Conservation (phyloP, 2,888 invertebrate genomes). For the Eupithecia vulgata region DNA sequence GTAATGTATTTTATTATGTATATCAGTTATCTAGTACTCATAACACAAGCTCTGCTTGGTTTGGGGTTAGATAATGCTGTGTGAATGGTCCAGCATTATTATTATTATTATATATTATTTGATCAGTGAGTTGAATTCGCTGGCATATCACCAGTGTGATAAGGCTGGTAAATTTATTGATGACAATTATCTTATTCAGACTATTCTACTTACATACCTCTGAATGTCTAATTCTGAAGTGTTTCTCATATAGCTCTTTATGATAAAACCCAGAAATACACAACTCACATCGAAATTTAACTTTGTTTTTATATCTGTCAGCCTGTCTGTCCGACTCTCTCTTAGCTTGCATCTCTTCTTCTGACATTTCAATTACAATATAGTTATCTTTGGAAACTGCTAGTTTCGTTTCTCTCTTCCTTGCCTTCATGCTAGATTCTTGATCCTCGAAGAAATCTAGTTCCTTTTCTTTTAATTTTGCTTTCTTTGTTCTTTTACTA, state of each 20-base stretch:
- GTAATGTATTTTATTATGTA: too few species aligned
- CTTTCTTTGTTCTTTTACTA: slow-evolving; percentile 12
- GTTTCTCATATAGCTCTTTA: slow-evolving; percentile 27
- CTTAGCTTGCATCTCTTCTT: slow-evolving; percentile 25
- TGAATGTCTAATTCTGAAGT: slow-evolving; percentile 26
- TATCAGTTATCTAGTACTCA: too few species aligned
- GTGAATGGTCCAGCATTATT: too few species aligned
- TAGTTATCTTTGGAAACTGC: slow-evolving; percentile 26
- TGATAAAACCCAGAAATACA: slow-evolving; percentile 30
- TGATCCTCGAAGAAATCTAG: neutral
- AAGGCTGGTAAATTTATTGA: too few species aligned
- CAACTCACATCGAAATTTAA: slow-evolving; percentile 28
- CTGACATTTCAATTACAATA: slow-evolving; percentile 25
- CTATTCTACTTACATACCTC: slow-evolving; percentile 17
- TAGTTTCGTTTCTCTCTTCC: neutral
- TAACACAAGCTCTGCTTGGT: too few species aligned
- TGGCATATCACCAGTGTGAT: too few species aligned
- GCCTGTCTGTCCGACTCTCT: slow-evolving; percentile 24
- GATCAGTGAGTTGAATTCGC: too few species aligned
- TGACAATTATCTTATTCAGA: too few species aligned
- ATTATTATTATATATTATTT: too few species aligned
- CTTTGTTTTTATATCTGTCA: slow-evolving; percentile 31
- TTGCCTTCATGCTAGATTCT: neutral
- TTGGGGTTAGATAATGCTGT: too few species aligned
- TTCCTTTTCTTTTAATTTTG: neutral